Evolutionary conservation across 23 tunicate genomes (phyloP), one percentile per base, ranked within the genome.

Genomic region (Styela plicata): DNA sequence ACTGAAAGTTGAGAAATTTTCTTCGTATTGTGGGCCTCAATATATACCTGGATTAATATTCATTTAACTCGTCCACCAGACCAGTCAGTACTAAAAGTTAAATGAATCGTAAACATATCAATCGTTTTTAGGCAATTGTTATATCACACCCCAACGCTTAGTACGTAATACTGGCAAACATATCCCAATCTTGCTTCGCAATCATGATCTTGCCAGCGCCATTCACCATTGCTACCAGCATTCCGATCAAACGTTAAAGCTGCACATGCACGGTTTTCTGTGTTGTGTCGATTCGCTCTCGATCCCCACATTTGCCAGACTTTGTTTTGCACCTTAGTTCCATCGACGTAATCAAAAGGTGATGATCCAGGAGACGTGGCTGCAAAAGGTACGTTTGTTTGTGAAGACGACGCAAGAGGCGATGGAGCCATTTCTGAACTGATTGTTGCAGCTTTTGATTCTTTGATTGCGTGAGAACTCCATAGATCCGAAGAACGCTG

Each of bases 301-400:
- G 87, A 83, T 2, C 69, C 35, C 97, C 97, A 91, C 88, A 83
- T 91, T 29, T 83, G 77, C 87, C 87, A 91, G 29, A 86, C 97
- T 33, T 82, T 64, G 31, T 69, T 66, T 63, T 86, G 97, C 2
- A 91, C 97, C 52, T 78, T 44, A 31, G 86, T 91, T n/a, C 97
- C 97, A 78, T 91, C 97, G 52, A 69, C 17, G 83, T 91, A 91
- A 17, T 67, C 84, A 65, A 90, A 90, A 36, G 63, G 64, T 2
- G 64, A 75, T 7, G 86, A 63, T 28, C 80, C 69, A 1, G 92
- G 87, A 7, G 82, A 87, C 1, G 57, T 29, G 22, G 75, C 35
- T 21, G 80, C 74, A 32, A 28, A 34, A 7, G 88, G 52, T 7
- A 2, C 74, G 73, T 70, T 19, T 2, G 1, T 17, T 26, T 69